Percentiles rank a stretch among this genome's conserved stretches.
phyloP scores from a whole-genome alignment of 2,888 invertebrate genomes.

The Achlya flavicornis region DNA sequence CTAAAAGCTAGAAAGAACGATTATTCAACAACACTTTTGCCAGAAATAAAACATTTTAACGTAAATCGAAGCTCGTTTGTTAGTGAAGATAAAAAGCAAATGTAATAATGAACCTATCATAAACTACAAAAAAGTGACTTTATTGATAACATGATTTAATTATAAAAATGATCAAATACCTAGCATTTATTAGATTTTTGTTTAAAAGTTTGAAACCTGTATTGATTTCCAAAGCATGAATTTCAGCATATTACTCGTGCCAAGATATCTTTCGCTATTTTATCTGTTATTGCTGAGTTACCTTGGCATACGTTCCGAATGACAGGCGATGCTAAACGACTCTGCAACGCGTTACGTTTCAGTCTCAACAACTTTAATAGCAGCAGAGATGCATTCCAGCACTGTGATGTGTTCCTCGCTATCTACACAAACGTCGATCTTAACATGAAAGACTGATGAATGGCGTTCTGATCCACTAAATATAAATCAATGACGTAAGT shows the following conservation, averaged over 20 bases:
- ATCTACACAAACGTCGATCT: conserved; percentile 47
- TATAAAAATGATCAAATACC: too few relatives aligned
- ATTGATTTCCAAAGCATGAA: background rate
- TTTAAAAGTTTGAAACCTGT: background rate
- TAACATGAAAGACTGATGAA: conserved; percentile 51
- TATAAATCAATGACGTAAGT: conserved; percentile 61
- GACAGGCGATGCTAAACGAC: conserved; percentile 5
- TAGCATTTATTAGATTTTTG: background rate
- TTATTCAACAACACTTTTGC: too few relatives aligned
- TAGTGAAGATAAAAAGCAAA: too few relatives aligned
- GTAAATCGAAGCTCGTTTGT: too few relatives aligned
- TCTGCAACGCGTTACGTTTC: background rate
- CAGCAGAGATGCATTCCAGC: conserved; percentile 28
- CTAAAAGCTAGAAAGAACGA: too few relatives aligned
- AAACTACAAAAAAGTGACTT: too few relatives aligned
- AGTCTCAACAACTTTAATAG: conserved; percentile 2
- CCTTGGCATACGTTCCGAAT: conserved; percentile 18
- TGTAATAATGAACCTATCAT: too few relatives aligned
- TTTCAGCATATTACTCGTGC: conserved; percentile 7
- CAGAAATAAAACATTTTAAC: too few relatives aligned
- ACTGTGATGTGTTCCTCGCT: conserved; percentile 31
- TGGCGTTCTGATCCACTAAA: conserved; percentile 49
- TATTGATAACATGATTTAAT: too few relatives aligned
- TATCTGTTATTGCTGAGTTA: conserved; percentile 6
- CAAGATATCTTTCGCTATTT: conserved; percentile 20